Conservation (phyloP, 2,888 invertebrate species). For the Octonoba sinensis region DNA sequence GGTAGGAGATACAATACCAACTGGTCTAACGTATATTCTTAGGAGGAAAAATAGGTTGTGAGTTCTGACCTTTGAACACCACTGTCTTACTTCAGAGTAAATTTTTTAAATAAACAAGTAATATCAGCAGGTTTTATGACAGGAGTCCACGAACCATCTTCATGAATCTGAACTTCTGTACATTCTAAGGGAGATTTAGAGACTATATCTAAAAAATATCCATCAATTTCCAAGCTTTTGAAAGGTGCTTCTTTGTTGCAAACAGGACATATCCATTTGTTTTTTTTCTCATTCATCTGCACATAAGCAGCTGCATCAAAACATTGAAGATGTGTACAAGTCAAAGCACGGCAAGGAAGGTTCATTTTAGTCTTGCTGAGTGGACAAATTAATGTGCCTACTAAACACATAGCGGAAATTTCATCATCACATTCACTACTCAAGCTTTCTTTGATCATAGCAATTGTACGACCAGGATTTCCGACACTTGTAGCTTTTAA, state of each 20-base stretch:
- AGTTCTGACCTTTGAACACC: slow-evolving; percentile 46
- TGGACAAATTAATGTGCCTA: slow-evolving; percentile 94
- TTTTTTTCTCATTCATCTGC: slow-evolving; percentile 98
- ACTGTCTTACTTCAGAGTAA: slow-evolving; percentile 40
- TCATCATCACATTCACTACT: slow-evolving; percentile 94
- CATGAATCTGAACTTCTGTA: slow-evolving; percentile 71
- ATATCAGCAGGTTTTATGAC: slow-evolving; percentile 66
- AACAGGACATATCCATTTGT: slow-evolving; percentile 98
- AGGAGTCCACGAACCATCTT: slow-evolving; percentile 72
- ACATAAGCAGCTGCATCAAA: slow-evolving; percentile 95
- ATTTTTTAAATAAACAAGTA: slow-evolving; percentile 29
- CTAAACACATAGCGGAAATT: slow-evolving; percentile 93
- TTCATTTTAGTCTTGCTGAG: slow-evolving; percentile 73
- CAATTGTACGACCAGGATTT: slow-evolving; percentile 90
- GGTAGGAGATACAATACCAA: slow-evolving; percentile 1
- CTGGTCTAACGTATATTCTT: neutral
- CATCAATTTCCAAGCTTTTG: slow-evolving; percentile 92
- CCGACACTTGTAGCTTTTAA: slow-evolving; percentile 88
- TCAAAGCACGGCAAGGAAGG: slow-evolving; percentile 87
- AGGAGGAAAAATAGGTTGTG: slow-evolving; percentile 17
- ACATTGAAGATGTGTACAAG: slow-evolving; percentile 97
- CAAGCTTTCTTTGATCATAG: slow-evolving; percentile 88
- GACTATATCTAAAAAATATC: slow-evolving; percentile 72
- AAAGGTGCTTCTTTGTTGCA: slow-evolving; percentile 94
- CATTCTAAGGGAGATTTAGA: slow-evolving; percentile 69